Conservation (phyloP, 2,888 invertebrate genomes). For the Antheraea assamensis region DNA sequence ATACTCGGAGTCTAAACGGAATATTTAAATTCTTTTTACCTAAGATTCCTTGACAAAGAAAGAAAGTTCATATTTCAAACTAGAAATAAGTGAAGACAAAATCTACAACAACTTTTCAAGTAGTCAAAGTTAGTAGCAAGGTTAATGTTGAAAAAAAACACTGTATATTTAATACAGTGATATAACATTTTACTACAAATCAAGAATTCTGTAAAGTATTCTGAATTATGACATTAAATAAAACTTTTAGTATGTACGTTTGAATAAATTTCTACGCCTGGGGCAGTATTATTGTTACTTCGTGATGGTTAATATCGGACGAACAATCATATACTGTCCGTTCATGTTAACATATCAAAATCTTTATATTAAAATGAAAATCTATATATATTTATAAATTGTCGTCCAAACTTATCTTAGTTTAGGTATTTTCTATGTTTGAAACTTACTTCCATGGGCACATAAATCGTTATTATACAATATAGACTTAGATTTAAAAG, state of each 20-base stretch:
- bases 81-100: not conserved
- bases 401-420: too few relatives aligned
- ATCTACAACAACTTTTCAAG: not conserved
- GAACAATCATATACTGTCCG: not conserved
- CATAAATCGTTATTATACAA: too few relatives aligned
- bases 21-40: too few relatives aligned
- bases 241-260: constrained; percentile 1
- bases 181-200: not conserved
- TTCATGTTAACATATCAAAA: not conserved
- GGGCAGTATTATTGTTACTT: not conserved
- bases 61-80: not conserved
- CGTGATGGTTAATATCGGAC: not conserved
- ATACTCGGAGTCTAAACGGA: too few relatives aligned
- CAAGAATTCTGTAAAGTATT: constrained; percentile 1
- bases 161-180: not conserved
- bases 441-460: too few relatives aligned
- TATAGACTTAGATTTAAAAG: too few relatives aligned
- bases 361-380: too few relatives aligned
- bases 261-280: not conserved
- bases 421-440: too few relatives aligned
- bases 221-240: constrained; percentile 12
- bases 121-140: not conserved
- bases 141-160: not conserved
- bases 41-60: too few relatives aligned
- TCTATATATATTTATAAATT: too few relatives aligned